phyloP scores from a whole-genome alignment of 2,888 invertebrate species.

The Azorinus chamasolen region DNA sequence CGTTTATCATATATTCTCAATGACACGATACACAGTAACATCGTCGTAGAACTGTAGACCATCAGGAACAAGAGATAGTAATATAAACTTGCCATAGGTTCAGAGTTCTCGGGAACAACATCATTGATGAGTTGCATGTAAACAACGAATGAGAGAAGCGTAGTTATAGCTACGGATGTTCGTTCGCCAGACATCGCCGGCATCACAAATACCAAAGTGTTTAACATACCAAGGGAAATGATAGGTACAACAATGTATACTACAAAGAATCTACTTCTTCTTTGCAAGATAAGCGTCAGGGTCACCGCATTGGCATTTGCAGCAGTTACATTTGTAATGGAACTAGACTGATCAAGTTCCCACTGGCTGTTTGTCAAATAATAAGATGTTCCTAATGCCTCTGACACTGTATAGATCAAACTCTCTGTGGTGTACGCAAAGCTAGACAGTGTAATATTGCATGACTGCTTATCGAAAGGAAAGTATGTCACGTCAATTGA shows the following conservation, averaged over 20 bases:
- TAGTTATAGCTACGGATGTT: conserved; percentile 45
- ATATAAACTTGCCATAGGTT: conserved; percentile 44
- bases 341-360: not conserved
- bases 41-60: conserved; percentile 30
- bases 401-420: not conserved
- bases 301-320: not conserved
- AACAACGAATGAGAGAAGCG: conserved; percentile 48
- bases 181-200: conserved; percentile 52
- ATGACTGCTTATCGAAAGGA: conserved; percentile 47
- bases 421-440: not conserved
- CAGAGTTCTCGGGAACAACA: conserved; percentile 46
- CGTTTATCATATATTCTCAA: conserved; percentile 38
- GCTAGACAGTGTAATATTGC: conserved; percentile 11
- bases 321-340: too few species aligned
- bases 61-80: conserved; percentile 49
- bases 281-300: conserved; percentile 16
- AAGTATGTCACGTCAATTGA: conserved; percentile 44
- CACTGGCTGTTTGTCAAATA: conserved; percentile 35
- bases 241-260: conserved; percentile 51
- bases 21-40: conserved; percentile 41
- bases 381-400: not conserved
- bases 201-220: conserved; percentile 50
- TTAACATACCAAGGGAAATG: conserved; percentile 29
- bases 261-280: conserved; percentile 29
- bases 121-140: conserved; percentile 56